Evolutionary conservation across 2,113 vertebrate species (phyloP).

Genomic region (Caranx melampygus): DNA sequence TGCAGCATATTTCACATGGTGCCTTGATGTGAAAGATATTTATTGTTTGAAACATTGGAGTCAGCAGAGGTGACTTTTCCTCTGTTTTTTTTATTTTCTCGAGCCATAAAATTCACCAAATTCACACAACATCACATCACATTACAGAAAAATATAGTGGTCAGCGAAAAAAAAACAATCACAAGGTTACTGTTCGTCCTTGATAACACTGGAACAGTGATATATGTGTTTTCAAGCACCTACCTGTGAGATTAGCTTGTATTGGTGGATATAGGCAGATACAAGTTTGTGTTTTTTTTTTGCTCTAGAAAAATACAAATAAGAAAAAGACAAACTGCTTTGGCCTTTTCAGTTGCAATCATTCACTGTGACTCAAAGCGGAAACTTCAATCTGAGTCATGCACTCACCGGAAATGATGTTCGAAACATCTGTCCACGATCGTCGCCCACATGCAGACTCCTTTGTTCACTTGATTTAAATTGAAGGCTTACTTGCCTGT

Average conservation of each 20-base stretch:
- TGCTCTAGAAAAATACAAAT: constrained; percentile 11
- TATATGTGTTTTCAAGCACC: background rate
- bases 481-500: too few relatives aligned
- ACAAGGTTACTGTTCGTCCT: background rate
- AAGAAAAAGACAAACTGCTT: background rate
- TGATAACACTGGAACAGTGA: background rate
- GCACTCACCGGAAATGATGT: too few relatives aligned
- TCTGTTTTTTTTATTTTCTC: background rate
- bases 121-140: background rate
- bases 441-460: too few relatives aligned
- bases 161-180: too few relatives aligned
- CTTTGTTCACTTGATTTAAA: too few relatives aligned
- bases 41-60: background rate
- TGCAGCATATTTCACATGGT: background rate
- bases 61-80: background rate
- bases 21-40: background rate
- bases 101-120: background rate
- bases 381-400: too few relatives aligned
- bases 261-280: background rate
- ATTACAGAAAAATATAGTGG: background rate
- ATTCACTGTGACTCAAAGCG: too few relatives aligned
- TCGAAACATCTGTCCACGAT: too few relatives aligned
- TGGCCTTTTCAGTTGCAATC: background rate
- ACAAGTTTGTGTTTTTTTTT: background rate
- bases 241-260: background rate